Percentiles rank a stretch among this genome's conserved stretches.
Conservation (phyloP, 2,113 vertebrate genomes). For the Neodontobutis hainanensis region DNA sequence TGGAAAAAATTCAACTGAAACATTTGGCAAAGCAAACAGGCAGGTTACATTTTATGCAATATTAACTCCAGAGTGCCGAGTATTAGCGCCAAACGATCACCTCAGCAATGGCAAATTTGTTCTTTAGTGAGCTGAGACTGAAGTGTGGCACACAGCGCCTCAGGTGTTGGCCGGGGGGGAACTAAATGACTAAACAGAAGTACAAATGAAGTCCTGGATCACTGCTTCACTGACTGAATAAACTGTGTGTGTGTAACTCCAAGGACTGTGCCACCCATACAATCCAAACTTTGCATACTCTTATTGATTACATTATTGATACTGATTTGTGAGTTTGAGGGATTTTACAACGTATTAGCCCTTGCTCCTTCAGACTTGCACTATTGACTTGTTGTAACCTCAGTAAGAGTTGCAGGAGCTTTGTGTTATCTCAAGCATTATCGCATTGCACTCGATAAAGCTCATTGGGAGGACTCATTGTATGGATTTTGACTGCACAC, state of each 20-base stretch:
- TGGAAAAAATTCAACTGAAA: neutral
- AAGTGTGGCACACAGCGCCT: neutral
- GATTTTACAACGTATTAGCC: slow-evolving; percentile 29
- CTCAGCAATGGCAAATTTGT: slow-evolving; percentile 1
- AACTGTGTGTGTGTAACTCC: no score
- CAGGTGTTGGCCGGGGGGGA: neutral
- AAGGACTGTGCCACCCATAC: no score
- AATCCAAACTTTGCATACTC: slow-evolving; percentile 2
- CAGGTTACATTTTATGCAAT: slow-evolving; percentile 6
- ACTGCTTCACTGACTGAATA: neutral
- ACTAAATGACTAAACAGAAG: neutral
- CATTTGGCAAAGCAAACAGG: neutral
- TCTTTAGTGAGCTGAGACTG: slow-evolving; percentile 8
- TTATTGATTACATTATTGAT: slow-evolving; percentile 21
- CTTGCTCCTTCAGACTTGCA: slow-evolving; percentile 12
- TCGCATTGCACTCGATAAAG: slow-evolving; percentile 26
- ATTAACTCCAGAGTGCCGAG: neutral
- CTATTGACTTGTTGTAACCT: slow-evolving; percentile 28
- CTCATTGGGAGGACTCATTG: slow-evolving; percentile 11
- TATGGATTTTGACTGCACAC: neutral
- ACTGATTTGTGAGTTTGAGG: slow-evolving; percentile 1
- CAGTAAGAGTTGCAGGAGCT: slow-evolving; percentile 22
- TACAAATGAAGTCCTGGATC: neutral
- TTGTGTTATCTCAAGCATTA: slow-evolving; percentile 27
- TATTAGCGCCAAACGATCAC: slow-evolving; percentile 1